A percentile compares a stretch with the other conserved stretches of the same genome.
These are phyloP conservation scores for Ctena decussata DNA, from an alignment of 2,888 invertebrate genomes.

Conservation along the genomic window DNA sequence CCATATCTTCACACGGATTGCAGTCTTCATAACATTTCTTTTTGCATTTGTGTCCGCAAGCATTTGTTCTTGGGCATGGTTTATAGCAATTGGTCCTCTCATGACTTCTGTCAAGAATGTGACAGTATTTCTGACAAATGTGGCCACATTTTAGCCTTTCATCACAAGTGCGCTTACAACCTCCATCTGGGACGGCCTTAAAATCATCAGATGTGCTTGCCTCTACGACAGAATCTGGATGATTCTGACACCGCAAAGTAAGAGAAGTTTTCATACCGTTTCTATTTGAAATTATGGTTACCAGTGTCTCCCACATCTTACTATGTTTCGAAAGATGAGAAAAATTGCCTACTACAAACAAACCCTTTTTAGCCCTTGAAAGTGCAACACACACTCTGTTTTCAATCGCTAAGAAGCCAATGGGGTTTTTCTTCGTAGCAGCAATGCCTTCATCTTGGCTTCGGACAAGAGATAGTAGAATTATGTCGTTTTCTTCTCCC, in stretches of 20 bases:
- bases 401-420: slow-evolving; percentile 82
- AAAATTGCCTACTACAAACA: slow-evolving; percentile 85
- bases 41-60: slow-evolving; percentile 86
- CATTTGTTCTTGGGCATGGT: slow-evolving; percentile 66
- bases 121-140: slow-evolving; percentile 53
- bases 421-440: slow-evolving; percentile 10
- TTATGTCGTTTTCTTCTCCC: slow-evolving; percentile 86
- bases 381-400: slow-evolving; percentile 85
- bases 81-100: slow-evolving; percentile 81
- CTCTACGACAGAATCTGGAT: slow-evolving; percentile 59
- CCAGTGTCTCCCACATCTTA: slow-evolving; percentile 65
- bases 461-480: slow-evolving; percentile 84
- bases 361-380: slow-evolving; percentile 84
- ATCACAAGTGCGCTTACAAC: slow-evolving; percentile 71
- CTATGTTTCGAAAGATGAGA: slow-evolving; percentile 44
- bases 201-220: slow-evolving; percentile 63
- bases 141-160: slow-evolving; percentile 71
- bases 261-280: slow-evolving; percentile 50
- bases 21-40: slow-evolving; percentile 88
- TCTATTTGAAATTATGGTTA: slow-evolving; percentile 34
- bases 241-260: slow-evolving; percentile 76
- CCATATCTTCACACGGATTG: slow-evolving; percentile 72
- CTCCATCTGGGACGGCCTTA: slow-evolving; percentile 68
- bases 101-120: slow-evolving; percentile 88
- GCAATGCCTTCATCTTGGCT: slow-evolving; percentile 73